phyloP scores from a whole-genome alignment of 2,888 invertebrate species.

The Drosophila niveifrons region DNA sequence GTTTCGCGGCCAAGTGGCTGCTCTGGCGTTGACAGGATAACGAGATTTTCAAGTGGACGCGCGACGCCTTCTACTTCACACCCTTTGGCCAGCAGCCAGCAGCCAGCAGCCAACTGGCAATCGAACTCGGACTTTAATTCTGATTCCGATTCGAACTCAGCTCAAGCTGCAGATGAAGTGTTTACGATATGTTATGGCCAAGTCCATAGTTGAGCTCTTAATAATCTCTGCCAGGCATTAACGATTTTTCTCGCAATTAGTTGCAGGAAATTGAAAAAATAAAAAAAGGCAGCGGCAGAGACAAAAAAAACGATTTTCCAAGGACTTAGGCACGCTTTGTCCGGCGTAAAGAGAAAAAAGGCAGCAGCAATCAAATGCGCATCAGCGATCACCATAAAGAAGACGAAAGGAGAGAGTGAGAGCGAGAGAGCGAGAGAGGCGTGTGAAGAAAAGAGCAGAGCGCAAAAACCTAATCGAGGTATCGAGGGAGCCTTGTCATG shows the following conservation, averaged over 20 bases:
- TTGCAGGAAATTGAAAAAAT: conserved; percentile 64
- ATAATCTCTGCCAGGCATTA: conserved; percentile 56
- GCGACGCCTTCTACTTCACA: conserved; percentile 62
- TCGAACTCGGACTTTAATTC: not conserved
- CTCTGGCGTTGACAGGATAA: conserved; percentile 82
- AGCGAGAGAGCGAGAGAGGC: conserved; percentile 22
- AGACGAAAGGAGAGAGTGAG: not conserved
- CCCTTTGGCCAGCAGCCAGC: conserved; percentile 56
- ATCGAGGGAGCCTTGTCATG: conserved; percentile 9
- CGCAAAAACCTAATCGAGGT: too few species aligned
- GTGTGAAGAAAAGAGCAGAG: conserved; percentile 61
- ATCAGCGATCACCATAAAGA: conserved; percentile 67
- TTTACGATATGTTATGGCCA: conserved; percentile 11
- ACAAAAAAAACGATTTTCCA: conserved; percentile 68
- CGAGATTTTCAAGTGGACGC: conserved; percentile 83
- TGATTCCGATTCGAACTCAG: not conserved
- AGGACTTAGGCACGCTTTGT: conserved; percentile 63
- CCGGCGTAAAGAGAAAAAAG: conserved; percentile 23
- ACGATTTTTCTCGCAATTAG: conserved; percentile 79
- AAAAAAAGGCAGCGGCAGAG: conserved; percentile 52
- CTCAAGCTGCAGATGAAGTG: conserved; percentile 9
- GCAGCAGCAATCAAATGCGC: conserved; percentile 77
- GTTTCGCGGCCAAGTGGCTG: conserved; percentile 35
- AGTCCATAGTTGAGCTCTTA: conserved; percentile 14
- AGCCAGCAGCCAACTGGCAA: not conserved